Base-by-base conservation (phyloP, 2,113 vertebrate genomes). In the Leptobrachium ailaonicum region DNA sequence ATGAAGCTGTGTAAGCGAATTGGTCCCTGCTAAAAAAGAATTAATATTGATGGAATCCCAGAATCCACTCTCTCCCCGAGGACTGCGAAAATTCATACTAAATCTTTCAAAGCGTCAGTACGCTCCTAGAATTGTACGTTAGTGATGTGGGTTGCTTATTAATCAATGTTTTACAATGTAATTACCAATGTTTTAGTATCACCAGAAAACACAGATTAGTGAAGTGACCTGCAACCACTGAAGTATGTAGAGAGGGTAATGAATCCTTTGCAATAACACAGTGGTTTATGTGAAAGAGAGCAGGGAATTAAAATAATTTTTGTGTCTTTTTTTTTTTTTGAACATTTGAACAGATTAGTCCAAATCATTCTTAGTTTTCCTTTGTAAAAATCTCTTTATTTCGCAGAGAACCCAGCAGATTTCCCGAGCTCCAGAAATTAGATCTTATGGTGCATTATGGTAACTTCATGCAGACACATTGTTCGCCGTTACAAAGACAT, bases 131-230 rank as follows among this genome's bases (percentile, higher is more conserved):
- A 90, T 92, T 66, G 68, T 88, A 87, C 93, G 92, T 91, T 90
- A 89, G 89, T 88, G 87, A 91, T 93, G 89, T 90, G 89, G 89
- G 86, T 88, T 91, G 90, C 91, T 94, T 96, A 96, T 96, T 95
- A 95, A 98, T 97, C 95, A 95, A 92, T 94, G 94, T 95, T 96
- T 96, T 95, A 91, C 90, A 92, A 91, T 90, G 89, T 94, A 95
- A 96, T 96, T 97, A 94, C 92, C 92, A 90, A 89, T 94, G 91
- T 92, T 95, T 92, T 93, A 91, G 91, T 92, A 91, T 87, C 94
- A 92, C 88, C 85, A 94, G 89, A 92, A 95, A 95, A 95, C 93
- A 90, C 88, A 95, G 94, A 96, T 95, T 94, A 96, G 95, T 96
- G 95, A 2, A 95, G 93, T 95, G 94, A 96, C 93, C 95, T 94